These are phyloP conservation scores for Drosophila jambulina DNA, from an alignment of 1,140 invertebrate species.

Conservation along the genomic window DNA sequence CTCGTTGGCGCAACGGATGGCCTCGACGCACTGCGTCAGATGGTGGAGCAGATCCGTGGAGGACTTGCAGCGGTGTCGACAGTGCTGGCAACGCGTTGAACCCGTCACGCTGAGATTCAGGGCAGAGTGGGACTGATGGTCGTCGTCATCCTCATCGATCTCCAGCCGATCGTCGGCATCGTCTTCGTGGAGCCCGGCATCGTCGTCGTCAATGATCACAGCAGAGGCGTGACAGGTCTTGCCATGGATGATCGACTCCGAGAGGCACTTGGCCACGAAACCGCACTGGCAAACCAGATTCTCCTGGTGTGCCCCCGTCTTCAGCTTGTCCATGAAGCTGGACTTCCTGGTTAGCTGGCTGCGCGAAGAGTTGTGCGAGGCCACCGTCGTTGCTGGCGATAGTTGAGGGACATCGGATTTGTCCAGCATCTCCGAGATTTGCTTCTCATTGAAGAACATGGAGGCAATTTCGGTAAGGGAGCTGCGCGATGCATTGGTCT, in stretches of 20 bases:
- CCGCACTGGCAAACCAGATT: constrained; percentile 91
- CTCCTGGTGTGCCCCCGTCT: constrained; percentile 87
- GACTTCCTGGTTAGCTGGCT: constrained; percentile 87
- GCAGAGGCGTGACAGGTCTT: constrained; percentile 87
- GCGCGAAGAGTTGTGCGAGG: constrained; percentile 75
- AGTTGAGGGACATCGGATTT: constrained; percentile 82
- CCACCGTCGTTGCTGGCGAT: constrained; percentile 82
- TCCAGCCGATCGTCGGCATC: constrained; percentile 75
- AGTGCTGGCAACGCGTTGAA: constrained; percentile 93
- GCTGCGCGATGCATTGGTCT: constrained; percentile 72
- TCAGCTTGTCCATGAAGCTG: constrained; percentile 92
- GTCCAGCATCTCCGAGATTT: constrained; percentile 80
- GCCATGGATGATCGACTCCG: constrained; percentile 91
- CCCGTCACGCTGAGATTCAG: constrained; percentile 85
- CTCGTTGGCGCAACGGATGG: constrained; percentile 85
- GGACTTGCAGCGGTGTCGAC: constrained; percentile 93
- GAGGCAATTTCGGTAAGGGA: constrained; percentile 81
- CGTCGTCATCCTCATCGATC: constrained; percentile 75
- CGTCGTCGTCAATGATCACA: constrained; percentile 83
- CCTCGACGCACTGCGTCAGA: constrained; percentile 88
- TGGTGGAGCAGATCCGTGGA: constrained; percentile 91
- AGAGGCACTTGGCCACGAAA: constrained; percentile 93
- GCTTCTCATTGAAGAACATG: constrained; percentile 78
- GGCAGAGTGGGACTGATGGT: constrained; percentile 78
- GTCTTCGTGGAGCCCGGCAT: constrained; percentile 84